These are phyloP conservation scores for Solen grandis DNA, from an alignment of 1,140 invertebrate genomes.

Conservation along the genomic window DNA sequence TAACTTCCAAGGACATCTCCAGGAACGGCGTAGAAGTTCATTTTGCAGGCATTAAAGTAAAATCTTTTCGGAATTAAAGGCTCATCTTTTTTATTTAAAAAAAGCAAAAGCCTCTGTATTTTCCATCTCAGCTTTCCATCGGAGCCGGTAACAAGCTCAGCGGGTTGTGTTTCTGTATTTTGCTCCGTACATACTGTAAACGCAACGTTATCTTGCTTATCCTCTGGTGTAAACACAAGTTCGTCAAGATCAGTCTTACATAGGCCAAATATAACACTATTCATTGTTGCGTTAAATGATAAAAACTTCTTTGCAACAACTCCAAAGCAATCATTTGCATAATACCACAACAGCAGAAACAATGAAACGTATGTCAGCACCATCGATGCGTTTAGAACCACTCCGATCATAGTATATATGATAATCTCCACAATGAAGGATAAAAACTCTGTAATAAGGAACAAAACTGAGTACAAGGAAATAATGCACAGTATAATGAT, in stretches of 20 bases:
- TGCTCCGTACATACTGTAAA: constrained; percentile 53
- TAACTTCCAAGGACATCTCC: no score
- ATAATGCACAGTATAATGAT: constrained; percentile 51
- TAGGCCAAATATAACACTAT: constrained; percentile 13
- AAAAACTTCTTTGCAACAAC: no score
- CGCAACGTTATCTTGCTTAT: constrained; percentile 60
- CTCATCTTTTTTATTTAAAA: constrained; percentile 38
- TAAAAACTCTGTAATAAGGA: constrained; percentile 59
- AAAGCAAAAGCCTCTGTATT: constrained; percentile 26
- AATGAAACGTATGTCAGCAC: constrained; percentile 57
- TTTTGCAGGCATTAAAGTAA: constrained; percentile 37
- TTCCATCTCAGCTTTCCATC: no score
- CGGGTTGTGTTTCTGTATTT: not conserved
- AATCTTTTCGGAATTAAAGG: no score
- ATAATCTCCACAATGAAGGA: constrained; percentile 60
- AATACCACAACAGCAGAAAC: constrained; percentile 54
- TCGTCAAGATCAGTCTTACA: constrained; percentile 59
- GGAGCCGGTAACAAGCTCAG: not conserved
- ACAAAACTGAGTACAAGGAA: no score
- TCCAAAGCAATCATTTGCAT: constrained; percentile 59
- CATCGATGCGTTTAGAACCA: constrained; percentile 59
- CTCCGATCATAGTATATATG: constrained; percentile 62
- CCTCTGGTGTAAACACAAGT: constrained; percentile 34
- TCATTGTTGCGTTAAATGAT: no score
- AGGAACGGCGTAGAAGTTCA: constrained; percentile 16